phyloP scores from a whole-genome alignment of 2,113 vertebrate genomes.

The Anarrhichthys ocellatus region DNA sequence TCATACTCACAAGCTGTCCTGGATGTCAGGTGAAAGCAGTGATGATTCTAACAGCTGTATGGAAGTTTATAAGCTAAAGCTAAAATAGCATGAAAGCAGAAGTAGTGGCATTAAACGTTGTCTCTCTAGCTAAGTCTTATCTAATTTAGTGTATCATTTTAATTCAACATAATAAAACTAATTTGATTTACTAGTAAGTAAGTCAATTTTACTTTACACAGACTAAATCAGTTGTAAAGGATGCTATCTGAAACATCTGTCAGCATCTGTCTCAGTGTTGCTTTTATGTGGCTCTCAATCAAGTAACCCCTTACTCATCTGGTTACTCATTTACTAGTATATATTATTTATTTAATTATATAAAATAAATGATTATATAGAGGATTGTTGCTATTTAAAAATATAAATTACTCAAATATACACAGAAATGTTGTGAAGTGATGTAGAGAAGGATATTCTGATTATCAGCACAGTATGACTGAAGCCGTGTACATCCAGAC shows the following conservation, averaged over 20 bases:
- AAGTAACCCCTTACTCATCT: not conserved
- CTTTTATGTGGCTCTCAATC: not conserved
- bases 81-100: not conserved
- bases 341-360: not conserved
- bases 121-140: slow-evolving; percentile 5
- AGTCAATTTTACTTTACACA: not conserved
- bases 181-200: not conserved
- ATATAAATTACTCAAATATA: not conserved
- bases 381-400: not conserved
- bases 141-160: not conserved
- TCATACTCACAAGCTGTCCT: slow-evolving; percentile 95
- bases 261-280: not conserved
- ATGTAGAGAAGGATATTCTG: not conserved
- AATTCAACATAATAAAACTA: not conserved
- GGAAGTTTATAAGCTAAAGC: not conserved
- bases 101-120: not conserved
- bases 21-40: slow-evolving; percentile 87
- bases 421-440: not conserved
- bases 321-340: not conserved
- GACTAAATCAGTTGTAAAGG: not conserved
- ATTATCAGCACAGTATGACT: not conserved
- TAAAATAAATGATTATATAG: not conserved
- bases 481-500: not conserved
- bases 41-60: slow-evolving; percentile 5
- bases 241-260: not conserved